Base-by-base conservation (phyloP, 1,140 invertebrate genomes). In the Cotesia vestalis region DNA sequence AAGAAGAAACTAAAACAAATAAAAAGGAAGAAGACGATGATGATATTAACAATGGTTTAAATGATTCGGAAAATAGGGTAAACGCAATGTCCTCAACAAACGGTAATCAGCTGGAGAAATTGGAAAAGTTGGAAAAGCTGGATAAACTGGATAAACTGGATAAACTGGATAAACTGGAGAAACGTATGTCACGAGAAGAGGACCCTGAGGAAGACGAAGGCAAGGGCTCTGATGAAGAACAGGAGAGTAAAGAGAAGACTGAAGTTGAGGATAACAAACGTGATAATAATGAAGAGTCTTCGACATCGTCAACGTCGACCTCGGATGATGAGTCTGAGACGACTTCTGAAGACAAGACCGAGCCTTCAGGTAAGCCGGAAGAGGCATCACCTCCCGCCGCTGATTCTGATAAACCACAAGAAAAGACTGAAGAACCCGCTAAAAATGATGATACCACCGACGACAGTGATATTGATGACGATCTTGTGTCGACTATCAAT, bases 401-500 rank as follows among this genome's bases (percentile, higher is more conserved):
- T n/a, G 71, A 79, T 70, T 70, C 40, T n/a, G 71, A 79, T 70
- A 71, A 77, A 67, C 52, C 71, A 66, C 8, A 70, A n/a, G 69
- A 79, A 11, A 75, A 78, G 27, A 70, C 74, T 12, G 75, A 79
- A 34, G 75, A 80, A 17, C 66, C 62, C n/a, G 9, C 69, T n/a
- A 81, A 81, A 52, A 82, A 79, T 69, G 84, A 83, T 9, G 84
- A 85, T 63, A 82, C 82, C 6, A 84, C 87, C 4, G 88, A 89
- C 59, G 88, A 88, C 63, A 89, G 88, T 76, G 90, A 91, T 73
- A 90, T 91, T 72, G 91, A 92, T 75, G 89, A 91, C 76, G 90
- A 91, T 76, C 84, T 91, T 52, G 88, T 90, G 5, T 89, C 90
- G 20, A 89, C 90, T 40, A 90, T 91, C 51, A 91, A 91, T 81